Evolutionary conservation across 1,140 invertebrate species (phyloP).

Genomic region (Tachypleus tridentatus): DNA sequence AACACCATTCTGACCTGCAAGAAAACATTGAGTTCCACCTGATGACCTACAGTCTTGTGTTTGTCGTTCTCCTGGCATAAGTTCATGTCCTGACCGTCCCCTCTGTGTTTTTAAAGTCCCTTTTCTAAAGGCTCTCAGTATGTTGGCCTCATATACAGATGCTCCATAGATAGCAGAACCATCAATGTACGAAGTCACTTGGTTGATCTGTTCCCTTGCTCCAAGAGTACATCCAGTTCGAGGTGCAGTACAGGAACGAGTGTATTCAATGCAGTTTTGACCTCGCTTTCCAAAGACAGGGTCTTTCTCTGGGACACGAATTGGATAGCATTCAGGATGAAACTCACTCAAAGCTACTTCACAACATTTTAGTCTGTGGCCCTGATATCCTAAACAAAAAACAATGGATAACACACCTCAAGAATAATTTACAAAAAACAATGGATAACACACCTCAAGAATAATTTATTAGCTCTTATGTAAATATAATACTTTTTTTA

Average conservation of each 20-base stretch:
- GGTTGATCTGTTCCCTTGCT: conserved; percentile 41
- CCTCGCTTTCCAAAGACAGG: conserved; percentile 40
- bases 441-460: no score
- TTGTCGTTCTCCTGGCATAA: conserved; percentile 13
- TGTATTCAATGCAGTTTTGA: conserved; percentile 58
- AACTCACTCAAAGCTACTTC: conserved; percentile 46
- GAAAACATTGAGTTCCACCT: conserved; percentile 14
- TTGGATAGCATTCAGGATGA: conserved; percentile 53
- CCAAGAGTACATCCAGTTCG: conserved; percentile 59
- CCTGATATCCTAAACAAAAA: conserved; percentile 29
- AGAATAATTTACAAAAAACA: no score
- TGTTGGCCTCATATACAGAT: conserved; percentile 38
- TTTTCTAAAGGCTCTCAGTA: conserved; percentile 39
- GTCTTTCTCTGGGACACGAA: conserved; percentile 45
- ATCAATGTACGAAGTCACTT: conserved; percentile 74
- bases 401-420: no score
- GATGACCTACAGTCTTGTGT: conserved; percentile 11
- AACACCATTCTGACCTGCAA: conserved; percentile 9
- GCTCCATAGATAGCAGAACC: conserved; percentile 75
- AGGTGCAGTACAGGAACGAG: conserved; percentile 64
- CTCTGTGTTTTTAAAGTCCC: conserved; percentile 40
- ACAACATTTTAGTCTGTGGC: conserved; percentile 47
- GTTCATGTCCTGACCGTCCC: conserved; percentile 6
- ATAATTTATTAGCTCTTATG: no score
- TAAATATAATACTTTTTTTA: no score